These are phyloP conservation scores for Episyrphus balteatus DNA, from an alignment of 1,140 invertebrate species.

Conservation along the genomic window DNA sequence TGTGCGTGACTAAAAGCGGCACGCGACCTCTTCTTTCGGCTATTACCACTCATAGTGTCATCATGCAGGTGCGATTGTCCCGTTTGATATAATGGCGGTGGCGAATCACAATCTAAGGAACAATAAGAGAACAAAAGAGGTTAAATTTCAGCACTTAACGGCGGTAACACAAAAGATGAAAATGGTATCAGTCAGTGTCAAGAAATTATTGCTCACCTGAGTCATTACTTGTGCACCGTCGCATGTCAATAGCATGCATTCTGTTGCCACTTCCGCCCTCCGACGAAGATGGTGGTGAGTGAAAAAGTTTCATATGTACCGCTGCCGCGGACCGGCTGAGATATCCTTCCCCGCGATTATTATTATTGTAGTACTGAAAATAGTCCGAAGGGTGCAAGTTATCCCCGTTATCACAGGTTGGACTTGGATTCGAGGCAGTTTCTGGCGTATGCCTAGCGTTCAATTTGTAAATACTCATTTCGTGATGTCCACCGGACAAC, in stretches of 20 bases:
- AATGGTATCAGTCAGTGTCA: background rate
- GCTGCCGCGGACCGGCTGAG: background rate
- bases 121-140: background rate
- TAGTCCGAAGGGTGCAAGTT: background rate
- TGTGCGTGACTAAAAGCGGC: constrained; percentile 93
- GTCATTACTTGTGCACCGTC: constrained; percentile 33
- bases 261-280: constrained; percentile 5
- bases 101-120: constrained; percentile 30
- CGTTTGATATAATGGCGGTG: constrained; percentile 16
- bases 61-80: constrained; percentile 20
- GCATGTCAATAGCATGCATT: constrained; percentile 28
- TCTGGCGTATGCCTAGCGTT: background rate
- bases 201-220: constrained; percentile 25
- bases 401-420: background rate
- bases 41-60: constrained; percentile 11
- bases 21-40: constrained; percentile 79
- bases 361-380: background rate
- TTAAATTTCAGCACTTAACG: background rate
- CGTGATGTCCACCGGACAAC: constrained; percentile 2
- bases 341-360: background rate
- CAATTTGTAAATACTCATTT: constrained; percentile 20
- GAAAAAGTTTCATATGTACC: constrained; percentile 8
- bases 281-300: constrained; percentile 9
- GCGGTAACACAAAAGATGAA: background rate
- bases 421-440: constrained; percentile 4